Percentiles rank a stretch among this genome's conserved stretches.
These are phyloP conservation scores for Megaptera novaeangliae DNA, from an alignment of 2,113 vertebrate genomes.

Conservation along the genomic window DNA sequence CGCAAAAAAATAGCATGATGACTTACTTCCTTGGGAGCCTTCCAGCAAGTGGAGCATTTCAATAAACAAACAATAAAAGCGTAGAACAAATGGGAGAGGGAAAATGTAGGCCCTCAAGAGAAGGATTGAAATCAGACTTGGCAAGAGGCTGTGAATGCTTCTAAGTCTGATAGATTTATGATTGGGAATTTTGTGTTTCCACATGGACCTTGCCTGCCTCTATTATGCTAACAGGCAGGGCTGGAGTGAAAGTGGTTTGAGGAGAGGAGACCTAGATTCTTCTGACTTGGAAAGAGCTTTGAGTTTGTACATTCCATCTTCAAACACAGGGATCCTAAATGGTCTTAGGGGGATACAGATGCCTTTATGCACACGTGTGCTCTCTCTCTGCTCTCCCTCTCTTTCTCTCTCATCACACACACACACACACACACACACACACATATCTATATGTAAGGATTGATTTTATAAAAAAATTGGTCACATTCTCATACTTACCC, in stretches of 20 bases:
- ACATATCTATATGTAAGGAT: background rate
- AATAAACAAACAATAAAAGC: conserved; percentile 63
- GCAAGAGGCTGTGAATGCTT: conserved; percentile 42
- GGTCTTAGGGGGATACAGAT: background rate
- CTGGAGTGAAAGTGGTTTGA: conserved; percentile 40
- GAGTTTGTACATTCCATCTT: conserved; percentile 37
- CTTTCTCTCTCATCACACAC: background rate
- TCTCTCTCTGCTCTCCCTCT: background rate
- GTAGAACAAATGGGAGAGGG: conserved; percentile 31
- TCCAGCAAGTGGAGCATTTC: conserved; percentile 50
- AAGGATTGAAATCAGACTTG: conserved; percentile 37
- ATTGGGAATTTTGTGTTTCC: conserved; percentile 51
- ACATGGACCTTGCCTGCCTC: background rate
- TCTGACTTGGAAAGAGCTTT: conserved; percentile 45
- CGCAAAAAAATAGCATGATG: conserved; percentile 32
- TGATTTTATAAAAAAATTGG: background rate
- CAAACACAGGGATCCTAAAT: background rate
- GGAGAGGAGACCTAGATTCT: conserved; percentile 3
- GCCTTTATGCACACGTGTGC: background rate
- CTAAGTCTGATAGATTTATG: conserved; percentile 54
- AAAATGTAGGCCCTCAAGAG: conserved; percentile 29
- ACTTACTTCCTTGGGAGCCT: conserved; percentile 55
- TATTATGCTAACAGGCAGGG: background rate
- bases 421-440: background rate
- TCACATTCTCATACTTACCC: background rate